These are phyloP conservation scores for Ptyas mucosa DNA, from an alignment of 2,113 vertebrate species.

Conservation along the genomic window DNA sequence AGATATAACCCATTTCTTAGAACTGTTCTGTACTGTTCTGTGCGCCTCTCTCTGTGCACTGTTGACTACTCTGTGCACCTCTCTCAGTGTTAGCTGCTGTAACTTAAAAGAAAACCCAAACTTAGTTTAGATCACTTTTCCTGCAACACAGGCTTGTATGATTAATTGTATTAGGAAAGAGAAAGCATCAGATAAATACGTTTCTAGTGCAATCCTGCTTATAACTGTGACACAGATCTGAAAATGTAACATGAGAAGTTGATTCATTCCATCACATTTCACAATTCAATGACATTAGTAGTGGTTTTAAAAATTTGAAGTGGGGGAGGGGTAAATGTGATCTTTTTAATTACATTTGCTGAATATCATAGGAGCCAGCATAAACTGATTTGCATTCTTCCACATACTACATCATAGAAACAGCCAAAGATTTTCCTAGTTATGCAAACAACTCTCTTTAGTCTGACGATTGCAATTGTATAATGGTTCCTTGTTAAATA, in stretches of 20 bases:
- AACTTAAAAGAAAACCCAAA: neutral
- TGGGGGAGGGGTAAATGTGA: neutral
- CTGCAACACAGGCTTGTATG: neutral
- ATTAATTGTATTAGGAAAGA: neutral
- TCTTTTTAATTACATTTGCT: neutral
- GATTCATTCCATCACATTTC: neutral
- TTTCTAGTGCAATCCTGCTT: neutral
- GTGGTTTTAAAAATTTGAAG: neutral
- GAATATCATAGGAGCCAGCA: neutral
- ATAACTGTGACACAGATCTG: neutral
- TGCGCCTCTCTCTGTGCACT: neutral
- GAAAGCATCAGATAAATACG: neutral
- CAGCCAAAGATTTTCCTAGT: neutral
- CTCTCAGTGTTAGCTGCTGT: neutral
- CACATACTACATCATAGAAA: neutral
- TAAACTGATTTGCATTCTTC: neutral
- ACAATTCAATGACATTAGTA: neutral
- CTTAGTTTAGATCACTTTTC: neutral
- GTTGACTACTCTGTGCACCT: neutral
- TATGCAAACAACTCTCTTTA: neutral
- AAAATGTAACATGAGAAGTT: neutral
- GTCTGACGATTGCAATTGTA: neutral
- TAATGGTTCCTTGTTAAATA: neutral
- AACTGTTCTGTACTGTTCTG: neutral
- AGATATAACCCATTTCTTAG: neutral